Evolutionary conservation across 1,140 invertebrate species (phyloP).

Genomic region (Sitobion miscanthi): DNA sequence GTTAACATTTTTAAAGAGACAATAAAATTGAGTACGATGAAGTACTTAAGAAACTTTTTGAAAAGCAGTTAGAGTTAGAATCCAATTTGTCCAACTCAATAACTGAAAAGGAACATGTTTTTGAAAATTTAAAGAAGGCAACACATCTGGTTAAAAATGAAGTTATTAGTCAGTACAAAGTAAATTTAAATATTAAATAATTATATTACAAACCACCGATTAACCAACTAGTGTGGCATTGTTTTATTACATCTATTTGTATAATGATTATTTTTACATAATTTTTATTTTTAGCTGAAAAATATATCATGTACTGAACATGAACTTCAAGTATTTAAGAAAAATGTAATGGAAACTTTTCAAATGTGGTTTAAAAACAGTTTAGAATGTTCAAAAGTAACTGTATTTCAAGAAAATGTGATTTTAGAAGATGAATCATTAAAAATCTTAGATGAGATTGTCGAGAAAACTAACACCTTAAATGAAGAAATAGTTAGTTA

Average conservation of each 20-base stretch:
- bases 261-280: not conserved
- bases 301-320: not conserved
- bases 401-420: not conserved
- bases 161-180: slow-evolving; percentile 20
- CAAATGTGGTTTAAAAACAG: not conserved
- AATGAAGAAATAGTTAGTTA: slow-evolving; percentile 26
- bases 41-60: not conserved
- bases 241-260: not conserved
- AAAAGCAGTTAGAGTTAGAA: slow-evolving; percentile 14
- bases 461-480: not conserved
- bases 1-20: not conserved
- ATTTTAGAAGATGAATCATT: not conserved
- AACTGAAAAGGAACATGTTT: not conserved
- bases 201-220: not conserved
- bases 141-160: not conserved
- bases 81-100: not conserved
- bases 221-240: not conserved
- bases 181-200: not conserved
- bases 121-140: not conserved
- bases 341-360: not conserved
- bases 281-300: not conserved
- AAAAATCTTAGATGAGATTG: not conserved
- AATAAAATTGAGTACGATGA: not conserved
- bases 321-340: not conserved
- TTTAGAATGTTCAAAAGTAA: not conserved